These are phyloP conservation scores for Panzeria rudis DNA, from an alignment of 2,888 invertebrate genomes.

Conservation along the genomic window DNA sequence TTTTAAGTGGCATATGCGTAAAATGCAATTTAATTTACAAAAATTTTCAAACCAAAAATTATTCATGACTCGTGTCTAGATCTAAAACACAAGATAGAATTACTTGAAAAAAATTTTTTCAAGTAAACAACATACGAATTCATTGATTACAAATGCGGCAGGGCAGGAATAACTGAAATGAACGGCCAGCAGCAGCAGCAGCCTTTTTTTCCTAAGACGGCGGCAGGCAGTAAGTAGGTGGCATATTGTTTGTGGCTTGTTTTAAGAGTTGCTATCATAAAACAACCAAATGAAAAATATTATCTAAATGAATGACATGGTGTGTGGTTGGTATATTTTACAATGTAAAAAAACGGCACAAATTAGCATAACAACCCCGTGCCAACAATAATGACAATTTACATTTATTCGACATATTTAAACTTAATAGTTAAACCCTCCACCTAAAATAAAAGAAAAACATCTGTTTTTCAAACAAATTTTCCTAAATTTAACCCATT, in stretches of 20 bases:
- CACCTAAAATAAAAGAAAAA: constrained; percentile 6
- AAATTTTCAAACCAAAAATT: constrained; percentile 24
- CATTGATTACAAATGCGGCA: constrained; percentile 18
- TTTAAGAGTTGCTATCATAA: constrained; percentile 39
- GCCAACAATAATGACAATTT: constrained; percentile 63
- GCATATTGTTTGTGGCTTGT: constrained; percentile 53
- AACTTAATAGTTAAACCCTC: constrained; percentile 15
- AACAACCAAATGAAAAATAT: constrained; percentile 18
- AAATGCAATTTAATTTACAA: constrained; percentile 69
- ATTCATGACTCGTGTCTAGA: constrained; percentile 71
- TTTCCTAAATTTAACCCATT: constrained; percentile 51
- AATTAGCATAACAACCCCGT: constrained; percentile 73
- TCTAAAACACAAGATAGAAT: constrained; percentile 64
- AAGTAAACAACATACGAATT: constrained; percentile 3
- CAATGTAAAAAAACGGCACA: constrained; percentile 10
- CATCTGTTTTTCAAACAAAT: constrained; percentile 45
- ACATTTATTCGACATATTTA: background rate
- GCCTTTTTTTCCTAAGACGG: background rate
- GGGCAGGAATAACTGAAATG: background rate
- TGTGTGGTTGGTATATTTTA: background rate
- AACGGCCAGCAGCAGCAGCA: background rate
- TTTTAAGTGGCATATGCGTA: constrained; percentile 69
- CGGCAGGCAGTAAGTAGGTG: constrained; percentile 56
- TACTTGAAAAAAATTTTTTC: constrained; percentile 20
- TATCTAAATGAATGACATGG: constrained; percentile 51